Evolutionary conservation across 2,113 vertebrate genomes (phyloP), one percentile per base, ranked within the genome.

Genomic region (Turdus rufiventris): DNA sequence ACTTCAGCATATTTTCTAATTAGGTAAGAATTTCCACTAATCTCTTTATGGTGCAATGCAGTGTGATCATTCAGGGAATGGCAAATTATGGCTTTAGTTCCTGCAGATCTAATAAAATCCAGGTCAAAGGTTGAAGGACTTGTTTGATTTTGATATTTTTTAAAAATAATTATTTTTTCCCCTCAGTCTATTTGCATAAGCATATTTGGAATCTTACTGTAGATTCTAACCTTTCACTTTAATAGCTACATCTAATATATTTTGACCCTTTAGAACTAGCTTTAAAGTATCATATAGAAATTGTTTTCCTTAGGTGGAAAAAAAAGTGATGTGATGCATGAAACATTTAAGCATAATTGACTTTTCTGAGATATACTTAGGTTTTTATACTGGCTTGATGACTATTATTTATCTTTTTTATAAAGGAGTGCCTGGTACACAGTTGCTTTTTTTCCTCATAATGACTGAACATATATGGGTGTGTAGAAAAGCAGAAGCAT

Each of bases 1-100:
- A 56, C 90, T 97, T 96, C 92, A 96, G 79, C 88, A 36, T 94
- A 66, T 96, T 97, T 95, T 95, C 89, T 95, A 97, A 97, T 96
- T 93, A 94, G 84, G 67, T 83, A 67, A 84, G 79, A 90, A 94
- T 92, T 96, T 86, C 73, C 19, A 15, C 84, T 95, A 91, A 91
- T 89, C 50, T 42, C 20, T 67, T 88, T 81, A 82, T 87, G 75
- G 70, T 91, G 68, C 21, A 53, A 40, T 94, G 73, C 60, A 73
- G 67, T 60, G 81, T 93, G 61, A 43, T 74, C 75, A 83, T 94
- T 75, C 62, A 83, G 51, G n/a, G n/a, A 67, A 56, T 31, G 38
- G 65, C 33, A 85, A 95, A 53, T 94, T 80, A 94, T 40, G 88
- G 74, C 56, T 94, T 95, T 94, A 94, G 92, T 94, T 96, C 94